A percentile compares a stretch with the other conserved stretches of the same genome.
These are phyloP conservation scores for Laodelphax striatellus DNA, from an alignment of 1,140 invertebrate species.

Conservation along the genomic window DNA sequence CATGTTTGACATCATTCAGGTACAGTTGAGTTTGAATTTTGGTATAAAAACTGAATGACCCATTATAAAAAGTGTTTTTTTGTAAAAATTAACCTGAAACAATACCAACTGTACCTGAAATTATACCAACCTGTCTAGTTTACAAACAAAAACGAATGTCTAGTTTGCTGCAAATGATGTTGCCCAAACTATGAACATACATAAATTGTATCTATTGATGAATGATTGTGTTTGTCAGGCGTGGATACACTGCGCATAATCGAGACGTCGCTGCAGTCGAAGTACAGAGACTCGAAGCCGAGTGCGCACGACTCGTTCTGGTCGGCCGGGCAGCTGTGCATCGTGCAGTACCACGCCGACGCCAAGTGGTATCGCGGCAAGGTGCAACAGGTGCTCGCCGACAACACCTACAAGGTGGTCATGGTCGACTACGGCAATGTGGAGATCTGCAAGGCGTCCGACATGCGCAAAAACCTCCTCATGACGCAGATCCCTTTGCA, in stretches of 20 bases:
- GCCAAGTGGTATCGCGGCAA: constrained; percentile 40
- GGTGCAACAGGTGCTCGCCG: constrained; percentile 21
- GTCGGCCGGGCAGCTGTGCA: constrained; percentile 45
- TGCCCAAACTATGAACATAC: too few relatives aligned
- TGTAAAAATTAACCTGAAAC: too few relatives aligned
- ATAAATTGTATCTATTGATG: background rate
- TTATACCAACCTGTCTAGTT: too few relatives aligned
- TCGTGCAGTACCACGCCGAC: constrained; percentile 46
- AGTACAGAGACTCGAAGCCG: constrained; percentile 33
- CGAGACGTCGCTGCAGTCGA: constrained; percentile 34
- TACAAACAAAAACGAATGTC: too few relatives aligned
- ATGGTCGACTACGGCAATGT: constrained; percentile 42
- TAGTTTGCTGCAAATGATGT: too few relatives aligned
- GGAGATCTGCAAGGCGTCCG: constrained; percentile 34
- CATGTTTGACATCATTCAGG: too few relatives aligned
- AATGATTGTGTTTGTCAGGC: constrained; percentile 21
- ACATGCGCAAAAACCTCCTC: constrained; percentile 44
- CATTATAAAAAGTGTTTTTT: too few relatives aligned
- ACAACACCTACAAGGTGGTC: constrained; percentile 24
- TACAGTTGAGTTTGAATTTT: too few relatives aligned
- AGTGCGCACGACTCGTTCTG: constrained; percentile 36
- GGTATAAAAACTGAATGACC: too few relatives aligned
- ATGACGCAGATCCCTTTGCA: constrained; percentile 44
- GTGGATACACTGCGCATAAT: constrained; percentile 36
- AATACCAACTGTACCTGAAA: too few relatives aligned